Conservation (phyloP, 2,113 vertebrate genomes). For the Lepus americanus region DNA sequence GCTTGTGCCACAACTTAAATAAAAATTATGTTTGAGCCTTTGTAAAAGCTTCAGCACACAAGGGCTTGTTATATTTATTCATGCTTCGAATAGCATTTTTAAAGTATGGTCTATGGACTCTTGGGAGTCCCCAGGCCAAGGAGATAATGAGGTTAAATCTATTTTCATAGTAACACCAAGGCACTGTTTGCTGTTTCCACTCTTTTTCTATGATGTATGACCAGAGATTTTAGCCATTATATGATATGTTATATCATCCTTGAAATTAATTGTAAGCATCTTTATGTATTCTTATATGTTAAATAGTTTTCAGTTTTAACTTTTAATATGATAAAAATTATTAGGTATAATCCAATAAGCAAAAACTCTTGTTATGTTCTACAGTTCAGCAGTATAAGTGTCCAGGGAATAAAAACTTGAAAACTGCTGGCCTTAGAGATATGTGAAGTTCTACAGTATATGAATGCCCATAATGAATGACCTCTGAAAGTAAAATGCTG, state of each 20-base stretch:
- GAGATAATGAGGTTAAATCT: not conserved
- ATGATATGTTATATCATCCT: not conserved
- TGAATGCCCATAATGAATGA: not conserved
- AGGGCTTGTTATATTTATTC: not conserved
- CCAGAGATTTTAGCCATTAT: not conserved
- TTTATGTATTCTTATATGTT: not conserved
- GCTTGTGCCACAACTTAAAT: not conserved
- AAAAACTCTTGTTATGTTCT: not conserved
- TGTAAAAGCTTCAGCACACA: not conserved
- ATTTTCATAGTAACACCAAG: not conserved
- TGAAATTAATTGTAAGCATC: not conserved
- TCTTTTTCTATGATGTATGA: not conserved
- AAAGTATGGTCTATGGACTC: not conserved
- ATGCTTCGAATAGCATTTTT: not conserved
- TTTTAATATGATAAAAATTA: not conserved
- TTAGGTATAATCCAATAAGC: not conserved
- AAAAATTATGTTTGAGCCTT: slow-evolving; percentile 3
- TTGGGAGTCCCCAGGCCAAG: not conserved
- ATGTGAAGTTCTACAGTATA: not conserved
- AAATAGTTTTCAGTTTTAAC: slow-evolving; percentile 14
- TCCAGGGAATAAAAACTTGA: not conserved
- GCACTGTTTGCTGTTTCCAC: not conserved
- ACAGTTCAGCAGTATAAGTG: not conserved
- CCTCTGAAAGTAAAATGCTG: not conserved
- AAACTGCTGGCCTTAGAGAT: not conserved